Evolutionary conservation across 1,140 invertebrate species (phyloP), one percentile per base, ranked within the genome.

Genomic region (Lepidurus apus): DNA sequence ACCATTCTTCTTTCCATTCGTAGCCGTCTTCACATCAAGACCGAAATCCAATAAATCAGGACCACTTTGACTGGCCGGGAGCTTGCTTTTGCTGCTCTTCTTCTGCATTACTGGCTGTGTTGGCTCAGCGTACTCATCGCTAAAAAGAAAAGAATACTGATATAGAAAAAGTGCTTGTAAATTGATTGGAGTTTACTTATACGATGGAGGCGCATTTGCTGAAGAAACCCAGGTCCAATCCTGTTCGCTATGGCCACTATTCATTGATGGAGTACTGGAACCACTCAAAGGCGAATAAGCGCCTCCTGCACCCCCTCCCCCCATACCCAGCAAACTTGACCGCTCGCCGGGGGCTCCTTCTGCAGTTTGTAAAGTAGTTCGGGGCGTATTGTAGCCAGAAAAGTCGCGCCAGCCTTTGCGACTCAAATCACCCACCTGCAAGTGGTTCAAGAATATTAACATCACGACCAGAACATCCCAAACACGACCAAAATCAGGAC

Each of bases 371-470:
- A 77, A 77, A 7, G 42, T 65, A 65, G 53, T 65, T 21, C 53
- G 8, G 8, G 53, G 53, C 21, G 53, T 21, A 65, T 65, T 65
- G 53, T 65, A 24, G 47, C 42, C 21, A 9, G 79, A 78, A 9
- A 83, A 47, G 78, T 91, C 90, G 79, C 87, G 88, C 91, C 91
- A 92, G 74, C 91, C 91, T 84, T 87, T 88, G 83, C 89, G 88
- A 26, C 91, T 87, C 42, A 92, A 85, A 83, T 93, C 91, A 78
- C 89, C 87, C 74, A 93, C 89, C 91, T 92, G 76, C 44, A 78
- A 76, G 34, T 73, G n/a, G 44, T 74, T 73, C 34, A 77, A 34
- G 44, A 75, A 79, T 17, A 75, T 17, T 17, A 13, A 75, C 42
- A 42, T 42, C 42, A 17, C 34, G 3, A 6, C 21, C 34, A 75